These are phyloP conservation scores for Nyleta sp. DNA, from an alignment of 2,888 invertebrate species.

Conservation along the genomic window DNA sequence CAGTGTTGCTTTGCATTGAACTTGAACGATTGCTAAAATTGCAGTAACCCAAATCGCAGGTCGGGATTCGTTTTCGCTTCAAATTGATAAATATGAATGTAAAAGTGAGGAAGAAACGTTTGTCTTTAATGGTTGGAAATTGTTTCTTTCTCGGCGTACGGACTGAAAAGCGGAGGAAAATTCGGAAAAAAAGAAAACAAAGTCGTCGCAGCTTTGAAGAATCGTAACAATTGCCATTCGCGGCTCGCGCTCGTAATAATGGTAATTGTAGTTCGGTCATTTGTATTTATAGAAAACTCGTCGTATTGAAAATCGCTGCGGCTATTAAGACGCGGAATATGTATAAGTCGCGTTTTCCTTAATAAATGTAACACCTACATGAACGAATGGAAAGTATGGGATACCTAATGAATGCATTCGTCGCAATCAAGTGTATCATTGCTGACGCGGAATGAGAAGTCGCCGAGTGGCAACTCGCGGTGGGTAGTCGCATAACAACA, in stretches of 20 bases:
- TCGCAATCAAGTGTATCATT: conserved; percentile 63
- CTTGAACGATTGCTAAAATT: too few relatives aligned
- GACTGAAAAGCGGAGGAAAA: not conserved
- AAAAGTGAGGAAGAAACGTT: too few relatives aligned
- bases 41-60: too few relatives aligned
- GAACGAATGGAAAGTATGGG: conserved; percentile 59
- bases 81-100: too few relatives aligned
- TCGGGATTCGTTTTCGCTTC: too few relatives aligned
- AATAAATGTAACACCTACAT: conserved; percentile 64
- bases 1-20: too few relatives aligned
- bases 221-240: conserved; percentile 6
- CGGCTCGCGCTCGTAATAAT: conserved; percentile 19
- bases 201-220: conserved; percentile 7
- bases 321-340: conserved; percentile 51
- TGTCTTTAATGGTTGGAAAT: too few relatives aligned
- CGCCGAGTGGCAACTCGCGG: conserved; percentile 61
- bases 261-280: conserved; percentile 53
- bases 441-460: conserved; percentile 61
- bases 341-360: conserved; percentile 58
- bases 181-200: too few relatives aligned
- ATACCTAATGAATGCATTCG: conserved; percentile 58
- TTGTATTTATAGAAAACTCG: conserved; percentile 58
- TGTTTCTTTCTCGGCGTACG: too few relatives aligned
- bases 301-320: conserved; percentile 45
- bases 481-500: conserved; percentile 60